Evolutionary conservation across 92 coral and sea anemone species (phyloP), one percentile per base, ranked within the genome.

Genomic region (Pocillopora meandrina): DNA sequence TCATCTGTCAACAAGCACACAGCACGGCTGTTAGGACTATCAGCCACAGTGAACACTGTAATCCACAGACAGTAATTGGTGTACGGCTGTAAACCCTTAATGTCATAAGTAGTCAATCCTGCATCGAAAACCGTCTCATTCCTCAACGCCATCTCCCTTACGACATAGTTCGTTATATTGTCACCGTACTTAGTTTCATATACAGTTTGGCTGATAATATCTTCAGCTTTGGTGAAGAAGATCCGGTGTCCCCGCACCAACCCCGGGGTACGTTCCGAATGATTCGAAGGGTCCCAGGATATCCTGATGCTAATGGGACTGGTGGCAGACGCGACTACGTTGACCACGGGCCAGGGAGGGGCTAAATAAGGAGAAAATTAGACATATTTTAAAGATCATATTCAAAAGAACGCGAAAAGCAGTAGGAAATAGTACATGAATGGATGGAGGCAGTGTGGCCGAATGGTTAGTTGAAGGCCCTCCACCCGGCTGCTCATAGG

Each of bases 21-120:
- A 2, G 80, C 66, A 20, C 61, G 64, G 3, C 80, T 76, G 36
- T 76, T 59, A 14, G 80, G 80, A 59, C 80, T 61, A 17, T 76
- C 80, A 61, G 31, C 20, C 13, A 76, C 20, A 17, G 80, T 76
- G 23, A 60, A 76, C 18, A 21, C 68, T 26, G 68, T 76, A 8
- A 76, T 12, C 80, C 80, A 76, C 68, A 76, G 31, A 31, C 47
- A 76, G 36, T 76, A 76, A n/a, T 31, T 5, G 12, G 80, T 76
- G 18, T 58, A 59, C 65, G 56, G 65, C 56, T 76, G 49, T 0
- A 76, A 31, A 13, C 80, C 80, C 10, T 55, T 59, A 1, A 76
- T 26, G 4, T 34, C 11, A 33, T 76, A 61, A 21, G 16, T 19
- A 7, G 35, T 21, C 65, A 76, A 56, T 9, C 8, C 10, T 23